phyloP scores from a whole-genome alignment of 2,113 vertebrate species.

The Patagioenas fasciata region DNA sequence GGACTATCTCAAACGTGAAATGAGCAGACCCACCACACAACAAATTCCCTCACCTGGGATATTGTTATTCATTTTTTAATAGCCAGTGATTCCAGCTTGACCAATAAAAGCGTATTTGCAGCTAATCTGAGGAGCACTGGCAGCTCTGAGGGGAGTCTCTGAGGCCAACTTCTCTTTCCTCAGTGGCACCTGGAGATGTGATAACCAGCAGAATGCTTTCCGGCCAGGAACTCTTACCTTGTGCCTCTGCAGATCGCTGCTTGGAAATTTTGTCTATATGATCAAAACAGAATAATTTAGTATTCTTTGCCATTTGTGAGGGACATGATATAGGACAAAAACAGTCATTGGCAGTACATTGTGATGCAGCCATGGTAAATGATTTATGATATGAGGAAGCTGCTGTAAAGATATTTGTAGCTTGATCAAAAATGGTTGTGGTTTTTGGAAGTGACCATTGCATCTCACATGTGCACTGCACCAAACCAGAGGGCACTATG shows the following conservation, averaged over 20 bases:
- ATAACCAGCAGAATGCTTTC: not conserved
- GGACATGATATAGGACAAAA: not conserved
- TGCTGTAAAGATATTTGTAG: not conserved
- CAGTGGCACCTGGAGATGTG: accelerated
- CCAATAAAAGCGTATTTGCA: not conserved
- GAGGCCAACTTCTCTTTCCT: not conserved
- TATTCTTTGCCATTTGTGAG: not conserved
- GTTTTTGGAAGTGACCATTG: not conserved
- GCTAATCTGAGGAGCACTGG: not conserved
- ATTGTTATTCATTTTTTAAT: not conserved
- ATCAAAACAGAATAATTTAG: not conserved
- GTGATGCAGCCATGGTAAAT: not conserved
- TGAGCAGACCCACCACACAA: not conserved
- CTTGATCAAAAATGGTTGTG: not conserved
- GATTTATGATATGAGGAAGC: not conserved
- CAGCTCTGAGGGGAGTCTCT: not conserved
- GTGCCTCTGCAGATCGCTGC: not conserved
- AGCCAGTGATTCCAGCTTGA: not conserved
- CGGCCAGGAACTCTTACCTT: not conserved
- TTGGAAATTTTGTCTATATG: not conserved
- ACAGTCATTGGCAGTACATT: not conserved
- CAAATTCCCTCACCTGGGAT: not conserved
- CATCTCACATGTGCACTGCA: not conserved
- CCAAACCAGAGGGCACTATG: not conserved
- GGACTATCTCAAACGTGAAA: not conserved